A percentile compares a stretch with the other conserved stretches of the same genome.
Conservation (phyloP, 2,113 vertebrate genomes). For the Thunnus thynnus region DNA sequence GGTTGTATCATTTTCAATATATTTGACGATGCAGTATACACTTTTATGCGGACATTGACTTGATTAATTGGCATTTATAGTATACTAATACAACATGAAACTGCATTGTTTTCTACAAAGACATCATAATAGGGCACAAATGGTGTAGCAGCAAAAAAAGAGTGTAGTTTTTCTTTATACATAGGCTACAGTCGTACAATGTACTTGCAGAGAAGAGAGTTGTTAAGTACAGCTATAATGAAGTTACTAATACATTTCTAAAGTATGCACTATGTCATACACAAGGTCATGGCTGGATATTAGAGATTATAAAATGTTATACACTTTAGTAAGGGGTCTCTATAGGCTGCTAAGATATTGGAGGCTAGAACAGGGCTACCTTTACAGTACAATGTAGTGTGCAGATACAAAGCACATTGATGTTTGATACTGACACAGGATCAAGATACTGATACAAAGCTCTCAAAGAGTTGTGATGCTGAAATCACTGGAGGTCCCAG, state of each 20-base stretch:
- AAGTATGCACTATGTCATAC: slow-evolving; percentile 68
- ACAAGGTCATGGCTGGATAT: slow-evolving; percentile 69
- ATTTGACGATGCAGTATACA: slow-evolving; percentile 70
- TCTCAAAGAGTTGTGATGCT: slow-evolving; percentile 35
- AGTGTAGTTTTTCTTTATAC: slow-evolving; percentile 75
- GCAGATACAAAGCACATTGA: slow-evolving; percentile 66
- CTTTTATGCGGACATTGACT: slow-evolving; percentile 75
- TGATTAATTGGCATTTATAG: slow-evolving; percentile 69
- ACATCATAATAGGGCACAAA: slow-evolving; percentile 86
- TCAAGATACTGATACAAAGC: slow-evolving; percentile 33
- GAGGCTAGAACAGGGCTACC: slow-evolving; percentile 59
- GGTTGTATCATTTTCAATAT: slow-evolving; percentile 76
- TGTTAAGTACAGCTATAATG: slow-evolving; percentile 62
- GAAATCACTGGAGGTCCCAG: slow-evolving; percentile 16
- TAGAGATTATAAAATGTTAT: slow-evolving; percentile 67
- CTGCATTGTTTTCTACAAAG: slow-evolving; percentile 78
- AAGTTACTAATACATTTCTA: slow-evolving; percentile 72
- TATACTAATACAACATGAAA: slow-evolving; percentile 74
- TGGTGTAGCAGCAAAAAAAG: slow-evolving; percentile 88
- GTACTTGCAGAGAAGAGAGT: slow-evolving; percentile 68
- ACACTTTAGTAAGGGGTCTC: slow-evolving; percentile 62
- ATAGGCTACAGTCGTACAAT: slow-evolving; percentile 74
- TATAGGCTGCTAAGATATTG: slow-evolving; percentile 69
- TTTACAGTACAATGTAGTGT: slow-evolving; percentile 58
- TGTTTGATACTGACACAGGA: slow-evolving; percentile 58